Evolutionary conservation across 2,888 invertebrate genomes (phyloP), one percentile per base, ranked within the genome.

Genomic region (Zhuqinia jingwanae): DNA sequence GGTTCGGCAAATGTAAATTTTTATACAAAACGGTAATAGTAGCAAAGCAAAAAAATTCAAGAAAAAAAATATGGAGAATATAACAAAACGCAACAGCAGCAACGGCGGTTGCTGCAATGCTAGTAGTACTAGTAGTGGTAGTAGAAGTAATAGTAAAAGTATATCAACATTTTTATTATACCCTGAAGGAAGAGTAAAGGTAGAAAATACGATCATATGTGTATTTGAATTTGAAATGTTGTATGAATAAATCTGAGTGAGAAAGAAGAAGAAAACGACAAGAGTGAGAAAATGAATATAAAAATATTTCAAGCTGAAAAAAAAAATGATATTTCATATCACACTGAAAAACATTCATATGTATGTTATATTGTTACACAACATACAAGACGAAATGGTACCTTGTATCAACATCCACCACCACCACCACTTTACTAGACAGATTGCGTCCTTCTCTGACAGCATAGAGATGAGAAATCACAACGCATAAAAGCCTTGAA

Each of bases 161-260:
- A 75, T 75, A 56, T 65, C 60, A 50, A 78, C 56, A 78, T 63
- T 50, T 80, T 80, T 80, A 80, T 80, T 80, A 68, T 80, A 80
- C 63, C 80, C 80, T 80, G 63, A 60, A 80, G 80, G 80, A 17
- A 79, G 36, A 80, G 63, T 56, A 53, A 80, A 36, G 42, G 77
- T 75, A 77, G 50, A 75, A 60, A 77, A 77, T 77, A 60, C 22
- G 58, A 60, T 58, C 58, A 60, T 56, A 77, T 77, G 77, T 45
- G 77, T 58, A 58, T 77, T 77, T 60, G 60, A 77, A 77, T 75
- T 75, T 50, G 53, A 75, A 75, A 53, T 75, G 53, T 36, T 50
- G 68, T 42, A 58, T 77, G 77, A 77, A 77, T 77, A 77, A 75
- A 75, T 75, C 50, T 50, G 75, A 30, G 27, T 25, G 30, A 65